phyloP scores from a whole-genome alignment of 2,888 invertebrate species.

The Nineta flava region DNA sequence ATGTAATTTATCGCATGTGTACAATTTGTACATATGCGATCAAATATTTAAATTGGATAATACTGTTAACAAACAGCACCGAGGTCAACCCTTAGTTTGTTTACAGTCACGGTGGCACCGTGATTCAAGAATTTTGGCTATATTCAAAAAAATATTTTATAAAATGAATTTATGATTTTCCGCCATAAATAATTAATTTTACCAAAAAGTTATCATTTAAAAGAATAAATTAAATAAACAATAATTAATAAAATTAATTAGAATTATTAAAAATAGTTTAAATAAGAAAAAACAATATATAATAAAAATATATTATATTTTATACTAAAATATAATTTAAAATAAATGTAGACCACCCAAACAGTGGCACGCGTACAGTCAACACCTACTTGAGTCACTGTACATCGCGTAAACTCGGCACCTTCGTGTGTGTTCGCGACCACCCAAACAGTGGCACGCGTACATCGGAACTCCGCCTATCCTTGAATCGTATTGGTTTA shows the following conservation, averaged over 20 bases:
- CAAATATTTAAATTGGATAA: too few relatives aligned
- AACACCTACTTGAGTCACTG: constrained; percentile 1
- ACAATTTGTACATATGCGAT: too few relatives aligned
- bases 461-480: background rate
- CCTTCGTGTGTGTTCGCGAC: constrained; percentile 3
- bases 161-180: too few relatives aligned
- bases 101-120: too few relatives aligned
- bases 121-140: too few relatives aligned
- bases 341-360: constrained; percentile 3
- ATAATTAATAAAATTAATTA: background rate
- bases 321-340: background rate
- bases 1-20: too few relatives aligned
- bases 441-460: constrained; percentile 3
- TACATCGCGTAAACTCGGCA: background rate
- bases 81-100: too few relatives aligned
- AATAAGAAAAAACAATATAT: background rate
- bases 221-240: background rate
- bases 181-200: too few relatives aligned
- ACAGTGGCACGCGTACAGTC: constrained; percentile 4
- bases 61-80: too few relatives aligned
- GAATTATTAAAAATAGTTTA: background rate
- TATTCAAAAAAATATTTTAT: too few relatives aligned
- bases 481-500: background rate
- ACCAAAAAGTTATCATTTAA: background rate
- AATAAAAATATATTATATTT: background rate